These are phyloP conservation scores for Cephus cinctus DNA, from an alignment of 1,140 invertebrate species.

Conservation along the genomic window DNA sequence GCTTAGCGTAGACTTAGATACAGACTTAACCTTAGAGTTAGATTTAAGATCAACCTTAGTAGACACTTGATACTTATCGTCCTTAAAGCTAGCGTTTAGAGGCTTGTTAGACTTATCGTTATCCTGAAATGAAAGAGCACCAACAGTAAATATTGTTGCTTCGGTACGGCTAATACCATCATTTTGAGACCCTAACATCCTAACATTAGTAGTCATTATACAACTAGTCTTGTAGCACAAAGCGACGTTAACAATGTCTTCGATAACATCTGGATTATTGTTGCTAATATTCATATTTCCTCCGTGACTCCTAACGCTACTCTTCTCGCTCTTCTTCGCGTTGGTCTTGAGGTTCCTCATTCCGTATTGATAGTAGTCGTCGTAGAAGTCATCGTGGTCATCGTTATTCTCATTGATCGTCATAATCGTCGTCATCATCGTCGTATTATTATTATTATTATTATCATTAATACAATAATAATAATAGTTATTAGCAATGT, in stretches of 20 bases:
- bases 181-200: constrained; percentile 50
- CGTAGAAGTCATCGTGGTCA: too few relatives aligned
- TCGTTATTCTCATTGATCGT: too few relatives aligned
- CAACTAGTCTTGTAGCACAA: constrained; percentile 51
- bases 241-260: constrained; percentile 44
- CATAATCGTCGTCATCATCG: constrained; percentile 2
- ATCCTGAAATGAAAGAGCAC: constrained; percentile 59
- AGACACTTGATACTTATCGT: constrained; percentile 38
- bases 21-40: constrained; percentile 45
- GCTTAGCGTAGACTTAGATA: constrained; percentile 52
- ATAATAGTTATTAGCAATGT: constrained; percentile 27
- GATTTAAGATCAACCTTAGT: constrained; percentile 39
- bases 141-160: constrained; percentile 58
- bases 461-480: constrained; percentile 25
- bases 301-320: constrained; percentile 23
- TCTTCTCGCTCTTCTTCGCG: constrained; percentile 12
- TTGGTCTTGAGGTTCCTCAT: too few relatives aligned
- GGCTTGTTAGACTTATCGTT: constrained; percentile 55
- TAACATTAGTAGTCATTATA: constrained; percentile 49
- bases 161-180: constrained; percentile 56
- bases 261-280: constrained; percentile 38
- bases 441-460: background rate
- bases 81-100: constrained; percentile 53
- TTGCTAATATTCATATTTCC: constrained; percentile 34
- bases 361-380: too few relatives aligned